Conservation (phyloP, 2,888 invertebrate species). For the Hylaea fasciaria region DNA sequence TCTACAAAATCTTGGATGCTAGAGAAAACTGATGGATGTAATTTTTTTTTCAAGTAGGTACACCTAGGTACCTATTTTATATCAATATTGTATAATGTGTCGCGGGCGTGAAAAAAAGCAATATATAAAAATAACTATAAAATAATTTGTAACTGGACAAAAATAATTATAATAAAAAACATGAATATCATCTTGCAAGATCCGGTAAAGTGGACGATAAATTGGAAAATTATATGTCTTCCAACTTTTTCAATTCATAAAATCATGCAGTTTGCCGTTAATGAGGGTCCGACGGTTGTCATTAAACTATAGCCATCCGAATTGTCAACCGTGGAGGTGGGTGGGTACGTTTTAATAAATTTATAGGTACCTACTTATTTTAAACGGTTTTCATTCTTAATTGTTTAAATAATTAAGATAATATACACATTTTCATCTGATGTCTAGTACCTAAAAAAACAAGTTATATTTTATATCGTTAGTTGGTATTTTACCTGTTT, state of each 20-base stretch:
- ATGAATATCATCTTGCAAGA: conserved; percentile 15
- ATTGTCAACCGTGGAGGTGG: conserved; percentile 21
- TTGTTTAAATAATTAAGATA: conserved; percentile 11
- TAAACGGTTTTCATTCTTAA: conserved; percentile 8
- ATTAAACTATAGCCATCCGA: conserved; percentile 29
- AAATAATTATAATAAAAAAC: conserved; percentile 4
- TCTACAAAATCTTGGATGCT: too few relatives aligned
- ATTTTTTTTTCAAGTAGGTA: too few relatives aligned
- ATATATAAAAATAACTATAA: not conserved
- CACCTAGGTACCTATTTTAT: too few relatives aligned
- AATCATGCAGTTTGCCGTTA: conserved; percentile 28
- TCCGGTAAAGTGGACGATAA: conserved; percentile 36
- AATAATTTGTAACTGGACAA: conserved; percentile 1
- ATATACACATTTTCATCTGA: too few relatives aligned
- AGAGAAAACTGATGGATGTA: too few relatives aligned
- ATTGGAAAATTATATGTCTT: conserved; percentile 41
- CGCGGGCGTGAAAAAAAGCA: too few relatives aligned
- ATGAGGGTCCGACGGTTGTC: conserved; percentile 34
- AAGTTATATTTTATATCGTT: too few relatives aligned
- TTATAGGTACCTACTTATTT: conserved; percentile 19
- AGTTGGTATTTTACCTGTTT: too few relatives aligned
- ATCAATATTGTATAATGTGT: too few relatives aligned
- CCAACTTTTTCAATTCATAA: conserved; percentile 37
- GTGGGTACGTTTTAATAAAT: conserved; percentile 30
- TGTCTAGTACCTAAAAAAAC: too few relatives aligned